Percentiles rank a stretch among this genome's conserved stretches.
Evolutionary conservation across 2,888 invertebrate genomes (phyloP).

Genomic region (Orgyia antiqua): DNA sequence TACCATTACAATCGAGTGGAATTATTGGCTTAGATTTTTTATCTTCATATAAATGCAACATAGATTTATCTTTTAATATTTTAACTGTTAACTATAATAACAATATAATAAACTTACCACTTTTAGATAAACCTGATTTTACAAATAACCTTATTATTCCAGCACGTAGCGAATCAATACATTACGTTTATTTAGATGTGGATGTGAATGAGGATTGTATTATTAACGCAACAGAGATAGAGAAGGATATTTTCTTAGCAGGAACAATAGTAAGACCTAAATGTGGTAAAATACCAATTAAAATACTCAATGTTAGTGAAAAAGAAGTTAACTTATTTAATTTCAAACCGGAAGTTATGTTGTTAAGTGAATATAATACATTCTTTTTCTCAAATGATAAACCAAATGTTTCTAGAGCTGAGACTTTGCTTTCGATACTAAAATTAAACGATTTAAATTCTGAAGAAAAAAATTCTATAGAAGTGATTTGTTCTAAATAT

Average conservation of each 20-base stretch:
- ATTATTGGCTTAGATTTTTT: too few relatives aligned
- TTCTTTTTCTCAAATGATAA: background rate
- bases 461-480: slow-evolving; percentile 7
- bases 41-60: background rate
- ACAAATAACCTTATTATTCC: background rate
- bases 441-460: background rate
- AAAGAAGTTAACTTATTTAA: background rate
- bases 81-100: background rate
- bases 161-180: background rate
- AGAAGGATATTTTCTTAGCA: slow-evolving; percentile 2
- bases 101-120: background rate
- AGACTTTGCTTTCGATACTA: background rate
- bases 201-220: slow-evolving; percentile 1
- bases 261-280: background rate
- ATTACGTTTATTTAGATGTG: background rate
- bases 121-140: background rate
- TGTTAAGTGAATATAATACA: background rate
- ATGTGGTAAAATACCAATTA: slow-evolving; percentile 1
- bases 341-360: background rate
- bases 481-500: slow-evolving; percentile 7
- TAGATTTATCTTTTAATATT: slow-evolving; percentile 1
- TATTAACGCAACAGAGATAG: background rate
- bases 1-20: slow-evolving; percentile 4
- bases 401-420: background rate
- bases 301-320: slow-evolving; percentile 1